Evolutionary conservation across 2,888 invertebrate species (phyloP), one percentile per base, ranked within the genome.

Genomic region (Chrysolina haemoptera): DNA sequence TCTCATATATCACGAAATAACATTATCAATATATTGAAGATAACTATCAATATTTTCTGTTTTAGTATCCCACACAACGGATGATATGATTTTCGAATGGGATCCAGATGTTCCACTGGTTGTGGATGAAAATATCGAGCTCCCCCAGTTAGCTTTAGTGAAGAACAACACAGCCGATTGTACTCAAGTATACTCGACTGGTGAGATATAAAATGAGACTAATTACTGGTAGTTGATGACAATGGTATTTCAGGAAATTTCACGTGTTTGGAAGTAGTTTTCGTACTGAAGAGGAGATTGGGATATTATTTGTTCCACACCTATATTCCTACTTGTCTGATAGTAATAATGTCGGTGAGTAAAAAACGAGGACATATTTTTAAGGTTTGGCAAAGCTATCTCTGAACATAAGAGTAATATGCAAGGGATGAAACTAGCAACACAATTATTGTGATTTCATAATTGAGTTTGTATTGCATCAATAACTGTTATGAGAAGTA

Each of bases 261-360:
- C 87, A 97, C 96, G 0, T 97, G 97, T 80, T 89, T 97, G 82
- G 96, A 96, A 86, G 97, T 97, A 62, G 93, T 96, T 76, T 97
- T 97, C 88, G 95, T 95, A 68, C 88, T 97, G 82, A 96, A 96
- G 86, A 91, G 97, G 40, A 93, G 97, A 4, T 90, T 97, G 68
- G 97, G 97, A 1, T 97, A 97, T 88, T 97, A 96, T 86, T 90
- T 97, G 68, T 97, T 97, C 89, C 97, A 97, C 88, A 97, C 97
- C 0, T 97, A 97, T 86, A 95, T 97, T 84, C 97, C 97, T 4
- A 97, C 97, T 16, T 97, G 96, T 86, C 91, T 97, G 84, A 97
- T 98, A 83, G 98, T 97, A 77, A 96, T 97, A 71, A 96, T 97
- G 96, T 97, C 97, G 81, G 94, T 94, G 87, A 92, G 94, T 91